Evolutionary conservation across 2,888 invertebrate genomes (phyloP), one percentile per base, ranked within the genome.

Genomic region (Acrobasis repandana): DNA sequence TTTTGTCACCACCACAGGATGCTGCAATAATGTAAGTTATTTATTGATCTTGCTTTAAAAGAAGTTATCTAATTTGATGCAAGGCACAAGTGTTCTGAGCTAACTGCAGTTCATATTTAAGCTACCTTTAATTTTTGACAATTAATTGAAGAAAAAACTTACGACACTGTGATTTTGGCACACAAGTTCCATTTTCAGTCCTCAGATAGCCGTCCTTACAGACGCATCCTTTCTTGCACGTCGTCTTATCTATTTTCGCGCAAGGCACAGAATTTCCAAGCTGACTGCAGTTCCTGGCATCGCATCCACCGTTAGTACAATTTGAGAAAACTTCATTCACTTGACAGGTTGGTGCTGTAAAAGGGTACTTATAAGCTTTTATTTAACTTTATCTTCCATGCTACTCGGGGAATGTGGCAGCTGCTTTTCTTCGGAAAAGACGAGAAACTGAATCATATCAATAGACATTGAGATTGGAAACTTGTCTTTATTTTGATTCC

Each of bases 131-230:
- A 28, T 28, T 28, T 2, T 28, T 28, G 28, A 28, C 4, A 28
- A 28, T 6, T n/a, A n/a, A n/a, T 28, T 28, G 6, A 28, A 43
- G n/a, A 14, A 5, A 43, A 43, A 14, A 36, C 60, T 52, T 52
- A 51, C 60, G 43, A 11, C 79, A 75, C 47, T 73, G 5, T 10
- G 67, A 58, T 16, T 52, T 66, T 2, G 74, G 70, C 15, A 82
- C 67, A 58, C 82, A 83, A 5, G 52, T 36, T 11, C 69, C 69
- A 4, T 68, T 47, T 4, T 64, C 59, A 48, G 76, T 66, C 46
- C 73, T 74, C 0, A 74, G 68, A 50, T 70, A 74, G 1, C 69
- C 72, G 9, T 63, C 57, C 8, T 54, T 48, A 43, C 76, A 76
- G n/a, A 69, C 46, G 58, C 76, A 77, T 4, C 69, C 69, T 15